Evolutionary conservation across 2,797 vertebrate species (phyloP).

Genomic region (Parotocinclus haroldoi): DNA sequence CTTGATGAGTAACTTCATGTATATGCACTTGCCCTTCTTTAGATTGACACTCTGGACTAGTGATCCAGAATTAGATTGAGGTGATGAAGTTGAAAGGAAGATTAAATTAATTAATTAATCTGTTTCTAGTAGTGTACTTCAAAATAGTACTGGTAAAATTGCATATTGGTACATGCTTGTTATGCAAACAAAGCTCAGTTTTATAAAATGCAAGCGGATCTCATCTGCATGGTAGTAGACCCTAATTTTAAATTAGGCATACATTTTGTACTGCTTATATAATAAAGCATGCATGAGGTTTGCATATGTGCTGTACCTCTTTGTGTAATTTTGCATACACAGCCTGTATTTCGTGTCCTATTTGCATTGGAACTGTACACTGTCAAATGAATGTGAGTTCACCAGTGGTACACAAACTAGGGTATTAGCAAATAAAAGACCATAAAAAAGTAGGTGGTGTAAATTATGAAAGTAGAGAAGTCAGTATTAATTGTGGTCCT

Average conservation of each 20-base stretch:
- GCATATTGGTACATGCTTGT: too few relatives aligned
- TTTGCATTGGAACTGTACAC: slow-evolving; percentile 3
- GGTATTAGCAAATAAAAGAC: background rate
- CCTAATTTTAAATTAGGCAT: background rate
- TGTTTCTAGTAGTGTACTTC: too few relatives aligned
- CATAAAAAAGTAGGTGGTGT: background rate
- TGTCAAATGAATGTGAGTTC: slow-evolving; percentile 6
- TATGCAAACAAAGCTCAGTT: too few relatives aligned
- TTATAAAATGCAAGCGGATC: too few relatives aligned
- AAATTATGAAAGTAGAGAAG: background rate
- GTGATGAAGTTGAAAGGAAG: too few relatives aligned
- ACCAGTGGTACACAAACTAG: background rate
- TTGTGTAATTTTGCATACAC: slow-evolving; percentile 5
- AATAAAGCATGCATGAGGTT: background rate
- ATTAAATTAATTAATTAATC: too few relatives aligned
- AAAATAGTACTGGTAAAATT: too few relatives aligned
- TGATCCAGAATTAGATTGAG: too few relatives aligned
- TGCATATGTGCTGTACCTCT: slow-evolving; percentile 1
- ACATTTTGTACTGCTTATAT: background rate
- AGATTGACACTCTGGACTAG: too few relatives aligned
- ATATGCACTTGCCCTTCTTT: too few relatives aligned
- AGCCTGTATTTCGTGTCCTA: background rate
- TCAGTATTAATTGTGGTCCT: slow-evolving; percentile 10
- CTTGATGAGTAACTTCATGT: too few relatives aligned
- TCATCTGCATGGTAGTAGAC: background rate